A percentile compares a stretch with the other conserved stretches of the same genome.
These are phyloP conservation scores for Malurus cyaneus DNA, from an alignment of 2,113 vertebrate species.

Conservation along the genomic window DNA sequence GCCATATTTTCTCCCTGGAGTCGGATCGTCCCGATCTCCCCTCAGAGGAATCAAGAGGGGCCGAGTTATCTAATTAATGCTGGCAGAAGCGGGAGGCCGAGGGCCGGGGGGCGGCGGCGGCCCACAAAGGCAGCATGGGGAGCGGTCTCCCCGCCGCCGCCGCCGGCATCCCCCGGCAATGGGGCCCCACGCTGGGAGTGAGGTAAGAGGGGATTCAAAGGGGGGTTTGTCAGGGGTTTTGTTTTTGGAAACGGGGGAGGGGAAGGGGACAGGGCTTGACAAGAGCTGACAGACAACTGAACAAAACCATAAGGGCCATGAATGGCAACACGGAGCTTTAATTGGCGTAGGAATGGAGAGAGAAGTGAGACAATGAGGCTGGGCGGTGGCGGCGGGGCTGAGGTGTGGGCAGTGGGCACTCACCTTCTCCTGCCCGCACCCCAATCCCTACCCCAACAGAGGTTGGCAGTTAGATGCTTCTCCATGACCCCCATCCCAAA, in stretches of 20 bases:
- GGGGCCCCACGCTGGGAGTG: constrained; percentile 65
- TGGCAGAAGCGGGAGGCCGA: constrained; percentile 23
- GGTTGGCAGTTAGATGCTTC: not conserved
- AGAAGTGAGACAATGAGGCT: constrained; percentile 65
- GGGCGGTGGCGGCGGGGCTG: not conserved
- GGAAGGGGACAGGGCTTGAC: constrained; percentile 58
- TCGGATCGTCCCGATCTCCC: not conserved
- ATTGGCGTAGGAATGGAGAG: constrained; percentile 50
- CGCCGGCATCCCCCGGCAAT: constrained; percentile 45
- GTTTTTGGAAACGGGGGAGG: constrained; percentile 54
- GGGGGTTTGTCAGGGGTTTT: constrained; percentile 59
- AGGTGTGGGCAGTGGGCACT: not conserved
- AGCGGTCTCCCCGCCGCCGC: constrained; percentile 25
- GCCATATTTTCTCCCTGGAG: not conserved
- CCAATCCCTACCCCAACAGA: not conserved
- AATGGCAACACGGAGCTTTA: constrained; percentile 62
- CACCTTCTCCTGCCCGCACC: not conserved
- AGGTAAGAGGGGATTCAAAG: constrained; percentile 62
- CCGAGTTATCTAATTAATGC: constrained; percentile 43
- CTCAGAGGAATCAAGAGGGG: not conserved
- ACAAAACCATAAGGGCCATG: constrained; percentile 67
- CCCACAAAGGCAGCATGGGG: constrained; percentile 66
- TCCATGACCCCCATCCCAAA: not conserved
- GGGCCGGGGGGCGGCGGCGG: not conserved
- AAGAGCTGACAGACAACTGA: constrained; percentile 66